Conservation (phyloP, 2,113 vertebrate genomes). For the Gnathonemus longibarbis region DNA sequence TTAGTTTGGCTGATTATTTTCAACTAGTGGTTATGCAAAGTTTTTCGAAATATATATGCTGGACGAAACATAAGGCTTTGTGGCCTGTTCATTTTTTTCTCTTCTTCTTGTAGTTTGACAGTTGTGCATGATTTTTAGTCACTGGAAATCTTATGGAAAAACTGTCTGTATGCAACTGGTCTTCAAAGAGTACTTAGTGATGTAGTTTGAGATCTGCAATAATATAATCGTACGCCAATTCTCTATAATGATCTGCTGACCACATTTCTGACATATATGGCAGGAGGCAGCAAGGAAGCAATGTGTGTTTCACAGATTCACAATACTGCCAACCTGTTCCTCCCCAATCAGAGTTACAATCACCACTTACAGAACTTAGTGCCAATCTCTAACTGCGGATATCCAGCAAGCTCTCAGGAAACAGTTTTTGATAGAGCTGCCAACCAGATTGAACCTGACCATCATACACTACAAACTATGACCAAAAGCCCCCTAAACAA, state of each 20-base stretch:
- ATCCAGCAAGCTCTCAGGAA: not conserved
- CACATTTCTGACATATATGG: not conserved
- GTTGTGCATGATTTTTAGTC: not conserved
- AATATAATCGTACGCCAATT: not conserved
- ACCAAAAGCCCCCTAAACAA: not conserved
- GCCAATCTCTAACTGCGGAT: not conserved
- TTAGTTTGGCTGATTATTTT: not conserved
- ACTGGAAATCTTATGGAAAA: not conserved
- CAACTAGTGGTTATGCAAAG: not conserved
- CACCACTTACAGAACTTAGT: not conserved
- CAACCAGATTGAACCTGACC: not conserved
- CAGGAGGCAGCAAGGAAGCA: conserved; percentile 5
- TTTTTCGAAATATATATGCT: not conserved
- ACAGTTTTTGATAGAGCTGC: not conserved
- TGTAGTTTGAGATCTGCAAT: not conserved
- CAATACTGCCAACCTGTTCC: not conserved
- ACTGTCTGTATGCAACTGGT: not conserved
- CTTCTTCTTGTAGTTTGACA: not conserved
- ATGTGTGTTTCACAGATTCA: not conserved
- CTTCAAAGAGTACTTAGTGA: not conserved
- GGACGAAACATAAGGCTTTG: not conserved
- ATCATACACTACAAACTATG: not conserved
- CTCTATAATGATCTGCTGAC: not conserved
- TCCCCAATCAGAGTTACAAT: not conserved
- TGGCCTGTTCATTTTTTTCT: not conserved